A percentile compares a stretch with the other conserved stretches of the same genome.
These are phyloP conservation scores for Chironomus striatipennis DNA, from an alignment of 1,140 invertebrate genomes.

Conservation along the genomic window DNA sequence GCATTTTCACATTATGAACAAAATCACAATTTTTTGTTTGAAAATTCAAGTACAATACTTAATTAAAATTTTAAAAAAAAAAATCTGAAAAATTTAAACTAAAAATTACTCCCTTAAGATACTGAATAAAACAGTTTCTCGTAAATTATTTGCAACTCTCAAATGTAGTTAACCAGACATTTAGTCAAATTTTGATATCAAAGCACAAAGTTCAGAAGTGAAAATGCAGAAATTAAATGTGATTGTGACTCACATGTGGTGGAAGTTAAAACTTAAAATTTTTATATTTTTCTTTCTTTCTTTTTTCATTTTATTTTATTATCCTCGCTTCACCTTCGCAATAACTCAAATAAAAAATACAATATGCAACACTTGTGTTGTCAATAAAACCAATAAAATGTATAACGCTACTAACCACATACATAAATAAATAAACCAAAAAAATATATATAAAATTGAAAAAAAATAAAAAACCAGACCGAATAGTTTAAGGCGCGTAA, in stretches of 20 bases:
- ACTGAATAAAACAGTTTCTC: too few species aligned
- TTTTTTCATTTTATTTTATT: background rate
- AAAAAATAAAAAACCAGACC: conserved; percentile 8
- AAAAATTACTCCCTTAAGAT: too few species aligned
- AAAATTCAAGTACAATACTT: too few species aligned
- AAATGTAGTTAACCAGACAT: too few species aligned
- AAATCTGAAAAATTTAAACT: too few species aligned
- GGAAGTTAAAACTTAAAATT: background rate
- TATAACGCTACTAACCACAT: background rate
- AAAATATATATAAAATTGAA: background rate
- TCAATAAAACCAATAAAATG: background rate
- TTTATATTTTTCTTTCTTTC: background rate
- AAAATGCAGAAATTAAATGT: too few species aligned
- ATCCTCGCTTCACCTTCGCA: conserved; percentile 25
- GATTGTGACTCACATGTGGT: background rate
- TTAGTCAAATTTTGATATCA: too few species aligned
- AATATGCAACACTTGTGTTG: background rate
- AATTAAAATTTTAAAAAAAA: too few species aligned
- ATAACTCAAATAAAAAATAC: conserved; percentile 26
- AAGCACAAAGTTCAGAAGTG: too few species aligned
- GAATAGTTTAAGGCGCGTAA: conserved; percentile 8
- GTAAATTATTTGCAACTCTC: too few species aligned
- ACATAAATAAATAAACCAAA: background rate
- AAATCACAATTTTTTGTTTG: too few species aligned
- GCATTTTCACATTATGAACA: too few species aligned